Percentiles rank a stretch among this genome's conserved stretches.
phyloP scores from a whole-genome alignment of 2,888 invertebrate genomes.

The Limnephilus lunatus region DNA sequence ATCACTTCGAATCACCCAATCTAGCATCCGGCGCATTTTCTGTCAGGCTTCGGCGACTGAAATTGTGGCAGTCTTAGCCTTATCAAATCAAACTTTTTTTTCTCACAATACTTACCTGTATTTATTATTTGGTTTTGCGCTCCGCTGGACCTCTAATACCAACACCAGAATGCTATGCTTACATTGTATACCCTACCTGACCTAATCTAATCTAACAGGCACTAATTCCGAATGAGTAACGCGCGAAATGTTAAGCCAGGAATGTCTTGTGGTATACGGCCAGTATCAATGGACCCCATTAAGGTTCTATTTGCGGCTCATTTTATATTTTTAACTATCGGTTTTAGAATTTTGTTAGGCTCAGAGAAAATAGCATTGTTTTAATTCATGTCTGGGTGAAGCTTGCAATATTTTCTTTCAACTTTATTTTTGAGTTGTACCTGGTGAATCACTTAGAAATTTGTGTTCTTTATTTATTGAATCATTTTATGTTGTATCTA shows the following conservation, averaged over 20 bases:
- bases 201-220: neutral
- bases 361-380: neutral
- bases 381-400: neutral
- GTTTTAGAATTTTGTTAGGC: neutral
- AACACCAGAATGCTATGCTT: too few relatives aligned
- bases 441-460: too few relatives aligned
- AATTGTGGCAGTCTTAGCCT: neutral
- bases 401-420: neutral
- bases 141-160: too few relatives aligned
- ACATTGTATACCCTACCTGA: too few relatives aligned
- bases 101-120: neutral
- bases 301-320: neutral
- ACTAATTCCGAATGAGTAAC: neutral
- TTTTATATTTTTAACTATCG: neutral
- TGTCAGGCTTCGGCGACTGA: neutral
- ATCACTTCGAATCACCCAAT: neutral
- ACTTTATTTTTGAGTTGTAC: neutral
- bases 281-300: neutral
- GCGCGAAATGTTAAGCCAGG: neutral
- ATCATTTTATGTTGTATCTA: neutral
- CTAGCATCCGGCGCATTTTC: neutral
- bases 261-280: neutral
- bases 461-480: neutral
- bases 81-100: neutral
- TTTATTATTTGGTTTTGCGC: too few relatives aligned